A percentile compares a stretch with the other conserved stretches of the same genome.
phyloP scores from a whole-genome alignment of 2,113 vertebrate species.

The Mus spicilegus region DNA sequence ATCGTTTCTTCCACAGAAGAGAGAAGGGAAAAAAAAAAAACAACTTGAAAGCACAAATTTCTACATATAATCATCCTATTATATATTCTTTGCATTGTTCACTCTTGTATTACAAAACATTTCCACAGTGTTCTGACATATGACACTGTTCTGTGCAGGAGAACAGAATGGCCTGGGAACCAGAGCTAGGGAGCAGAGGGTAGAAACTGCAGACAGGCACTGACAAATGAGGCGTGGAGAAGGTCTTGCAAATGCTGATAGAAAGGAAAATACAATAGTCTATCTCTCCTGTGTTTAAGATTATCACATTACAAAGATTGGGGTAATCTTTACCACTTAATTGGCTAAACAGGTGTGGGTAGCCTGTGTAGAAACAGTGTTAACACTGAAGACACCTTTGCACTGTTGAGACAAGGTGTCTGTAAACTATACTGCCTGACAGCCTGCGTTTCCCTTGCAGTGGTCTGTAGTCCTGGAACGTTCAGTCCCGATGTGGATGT shows the following conservation, averaged over 20 bases:
- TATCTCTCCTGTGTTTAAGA: conserved; percentile 29
- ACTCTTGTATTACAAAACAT: conserved; percentile 3
- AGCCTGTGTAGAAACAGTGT: not conserved
- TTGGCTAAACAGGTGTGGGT: not conserved
- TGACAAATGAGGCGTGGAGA: not conserved
- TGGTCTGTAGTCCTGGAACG: conserved; percentile 87
- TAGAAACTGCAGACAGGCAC: conserved; percentile 37
- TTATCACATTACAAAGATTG: conserved; percentile 19
- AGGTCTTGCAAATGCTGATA: not conserved
- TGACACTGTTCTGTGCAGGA: not conserved
- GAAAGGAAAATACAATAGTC: conserved; percentile 26
- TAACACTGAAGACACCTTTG: not conserved
- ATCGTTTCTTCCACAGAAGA: not conserved
- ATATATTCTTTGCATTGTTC: not conserved
- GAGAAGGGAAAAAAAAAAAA: not conserved
- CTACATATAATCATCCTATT: conserved; percentile 25
- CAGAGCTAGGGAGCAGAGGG: conserved; percentile 22
- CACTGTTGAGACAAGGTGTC: not conserved
- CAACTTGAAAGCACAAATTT: conserved; percentile 18
- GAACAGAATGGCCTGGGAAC: conserved; percentile 28
- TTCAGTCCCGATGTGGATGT: conserved; percentile 83
- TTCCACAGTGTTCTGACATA: conserved; percentile 36
- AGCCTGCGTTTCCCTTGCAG: conserved; percentile 78
- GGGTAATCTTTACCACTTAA: conserved; percentile 31
- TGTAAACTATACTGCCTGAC: not conserved